Evolutionary conservation across 2,888 invertebrate species (phyloP), one percentile per base, ranked within the genome.

Genomic region (Venusia cambrica): DNA sequence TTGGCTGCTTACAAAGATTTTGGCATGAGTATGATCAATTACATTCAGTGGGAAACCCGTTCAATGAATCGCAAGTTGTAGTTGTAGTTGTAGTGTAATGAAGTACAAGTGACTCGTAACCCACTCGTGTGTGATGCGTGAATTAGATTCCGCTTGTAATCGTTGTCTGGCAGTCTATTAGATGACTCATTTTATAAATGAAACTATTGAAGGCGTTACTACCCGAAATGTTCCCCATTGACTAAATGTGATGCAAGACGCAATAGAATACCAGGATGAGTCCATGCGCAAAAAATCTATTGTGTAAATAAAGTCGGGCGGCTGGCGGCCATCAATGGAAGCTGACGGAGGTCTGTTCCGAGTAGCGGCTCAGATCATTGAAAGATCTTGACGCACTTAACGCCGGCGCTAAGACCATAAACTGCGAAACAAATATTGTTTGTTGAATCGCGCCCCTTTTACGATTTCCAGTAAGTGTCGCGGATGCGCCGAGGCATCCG

Each of bases 401-500:
- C 46, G 42, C 49, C 46, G 45, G 40, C 48, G 42, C 49, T 37
- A 20, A 17, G 3, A 5, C 26, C 28, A 37, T 39, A 18, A 38
- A 35, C 26, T 16, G 15, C 20, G 14, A 8, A 38, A 26, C 31
- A 38, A 41, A 45, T 28, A 39, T 20, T 17, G 34, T 25, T 40
- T 34, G 31, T 37, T 32, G 16, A 6, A n/a, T 27, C 31, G 4
- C 17, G 24, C 17, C 16, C 36, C 26, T 16, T 45, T 39, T 32
- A 45, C 24, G 35, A 43, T 14, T 49, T 49, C 48, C 43, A 45
- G 44, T 38, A 32, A 49, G 38, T 41, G 24, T 30, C 25, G 27
- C 30, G 25, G 29, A 25, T 22, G 30, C 26, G 27, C 21, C 35
- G 45, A 14, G 12, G 24, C 21, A 44, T 45, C 48, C 48, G 45